Evolutionary conservation across 2,113 vertebrate species (phyloP).

Genomic region (Numida meleagris): DNA sequence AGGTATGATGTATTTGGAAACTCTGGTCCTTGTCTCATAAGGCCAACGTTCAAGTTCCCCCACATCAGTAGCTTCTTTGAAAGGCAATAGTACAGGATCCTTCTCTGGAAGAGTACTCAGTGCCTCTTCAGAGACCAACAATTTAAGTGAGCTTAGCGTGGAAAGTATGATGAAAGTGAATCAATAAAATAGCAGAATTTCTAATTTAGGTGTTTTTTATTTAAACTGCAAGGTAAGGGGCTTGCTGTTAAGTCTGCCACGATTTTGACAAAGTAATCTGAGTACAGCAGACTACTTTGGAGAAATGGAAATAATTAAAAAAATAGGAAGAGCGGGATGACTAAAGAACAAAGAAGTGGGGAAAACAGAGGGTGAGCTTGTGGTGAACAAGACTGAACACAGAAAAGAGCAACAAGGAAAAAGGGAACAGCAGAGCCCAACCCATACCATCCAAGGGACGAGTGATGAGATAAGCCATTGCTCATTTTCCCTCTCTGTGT

Average conservation of each 20-base stretch:
- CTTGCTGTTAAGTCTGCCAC: rapidly evolving
- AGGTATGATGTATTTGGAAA: neutral
- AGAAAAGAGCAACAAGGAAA: neutral
- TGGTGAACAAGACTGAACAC: neutral
- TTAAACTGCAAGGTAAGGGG: neutral
- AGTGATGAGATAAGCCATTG: neutral
- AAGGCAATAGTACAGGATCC: neutral
- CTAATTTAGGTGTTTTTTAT: neutral
- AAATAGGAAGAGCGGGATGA: neutral
- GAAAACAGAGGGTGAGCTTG: neutral
- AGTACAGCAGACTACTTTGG: neutral
- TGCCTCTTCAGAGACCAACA: neutral
- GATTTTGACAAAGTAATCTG: neutral
- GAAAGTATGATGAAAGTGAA: rapidly evolving
- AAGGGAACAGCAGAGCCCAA: neutral
- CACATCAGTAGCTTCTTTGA: neutral
- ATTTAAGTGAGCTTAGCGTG: neutral
- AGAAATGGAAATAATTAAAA: neutral
- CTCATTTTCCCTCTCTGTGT: neutral
- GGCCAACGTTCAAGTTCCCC: neutral
- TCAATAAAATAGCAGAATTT: neutral
- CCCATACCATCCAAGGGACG: neutral
- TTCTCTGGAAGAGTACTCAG: neutral
- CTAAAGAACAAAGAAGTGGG: neutral
- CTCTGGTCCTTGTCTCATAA: neutral